phyloP scores from a whole-genome alignment of 2,888 invertebrate genomes.

The Tenthredo notha region DNA sequence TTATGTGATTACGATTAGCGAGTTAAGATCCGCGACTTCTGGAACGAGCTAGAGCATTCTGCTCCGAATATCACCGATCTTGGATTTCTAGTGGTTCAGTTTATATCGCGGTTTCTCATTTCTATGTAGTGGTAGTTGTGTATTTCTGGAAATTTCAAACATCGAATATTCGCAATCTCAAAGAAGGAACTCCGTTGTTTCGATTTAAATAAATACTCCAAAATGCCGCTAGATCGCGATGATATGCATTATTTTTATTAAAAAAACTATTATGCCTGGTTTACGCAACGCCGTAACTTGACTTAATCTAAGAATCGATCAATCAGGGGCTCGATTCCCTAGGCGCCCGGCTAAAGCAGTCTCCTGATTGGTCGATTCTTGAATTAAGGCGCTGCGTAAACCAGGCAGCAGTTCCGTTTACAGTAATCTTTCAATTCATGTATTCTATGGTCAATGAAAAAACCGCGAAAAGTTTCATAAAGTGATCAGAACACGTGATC shows the following conservation, averaged over 20 bases:
- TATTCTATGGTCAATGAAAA: not conserved
- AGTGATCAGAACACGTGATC: not conserved
- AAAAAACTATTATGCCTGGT: not conserved
- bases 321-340: no score
- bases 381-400: no score
- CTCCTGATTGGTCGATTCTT: no score
- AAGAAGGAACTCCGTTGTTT: not conserved
- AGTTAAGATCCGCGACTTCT: constrained; percentile 1
- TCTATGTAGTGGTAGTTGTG: constrained; percentile 24
- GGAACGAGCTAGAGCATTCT: constrained; percentile 27
- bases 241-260: not conserved
- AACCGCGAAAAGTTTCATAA: not conserved
- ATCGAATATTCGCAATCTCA: not conserved
- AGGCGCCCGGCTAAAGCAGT: no score
- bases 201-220: not conserved
- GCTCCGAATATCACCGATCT: not conserved
- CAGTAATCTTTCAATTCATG: not conserved
- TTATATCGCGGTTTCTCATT: not conserved
- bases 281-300: no score
- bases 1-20: not conserved
- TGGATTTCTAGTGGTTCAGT: not conserved
- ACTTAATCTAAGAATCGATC: no score
- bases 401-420: not conserved
- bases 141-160: constrained; percentile 30
- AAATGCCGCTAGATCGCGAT: not conserved